These are phyloP conservation scores for Eupeodes latifasciatus DNA, from an alignment of 2,888 invertebrate genomes.

Conservation along the genomic window DNA sequence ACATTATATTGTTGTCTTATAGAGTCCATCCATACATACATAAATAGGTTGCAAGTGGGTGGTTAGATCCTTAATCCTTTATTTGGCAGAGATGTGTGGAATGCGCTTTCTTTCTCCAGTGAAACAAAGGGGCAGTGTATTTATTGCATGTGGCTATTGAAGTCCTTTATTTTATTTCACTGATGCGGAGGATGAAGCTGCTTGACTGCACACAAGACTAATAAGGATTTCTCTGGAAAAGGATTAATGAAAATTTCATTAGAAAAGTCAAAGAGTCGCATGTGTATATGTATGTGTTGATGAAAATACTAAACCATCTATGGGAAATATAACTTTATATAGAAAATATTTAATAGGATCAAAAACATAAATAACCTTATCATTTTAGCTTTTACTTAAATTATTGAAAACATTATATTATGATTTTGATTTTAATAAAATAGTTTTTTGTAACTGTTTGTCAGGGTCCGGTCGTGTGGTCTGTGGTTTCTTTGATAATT, in stretches of 20 bases:
- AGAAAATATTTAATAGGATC: too few species aligned
- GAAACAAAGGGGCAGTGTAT: slow-evolving; percentile 24
- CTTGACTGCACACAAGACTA: slow-evolving; percentile 63
- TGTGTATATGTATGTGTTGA: too few species aligned
- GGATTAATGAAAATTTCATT: slow-evolving; percentile 60
- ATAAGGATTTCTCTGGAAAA: slow-evolving; percentile 55
- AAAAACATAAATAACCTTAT: too few species aligned
- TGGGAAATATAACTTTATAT: too few species aligned
- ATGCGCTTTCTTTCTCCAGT: slow-evolving; percentile 4
- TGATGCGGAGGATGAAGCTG: slow-evolving; percentile 33
- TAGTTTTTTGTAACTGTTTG: too few species aligned
- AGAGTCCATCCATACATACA: background rate
- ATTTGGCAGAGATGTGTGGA: slow-evolving; percentile 29
- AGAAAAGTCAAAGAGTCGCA: too few species aligned
- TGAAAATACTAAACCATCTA: too few species aligned
- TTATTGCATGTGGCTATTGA: slow-evolving; percentile 67
- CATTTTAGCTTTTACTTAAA: too few species aligned
- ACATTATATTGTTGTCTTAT: slow-evolving; percentile 52
- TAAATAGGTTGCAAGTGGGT: background rate
- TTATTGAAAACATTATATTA: too few species aligned
- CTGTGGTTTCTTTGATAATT: too few species aligned
- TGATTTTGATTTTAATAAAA: too few species aligned
- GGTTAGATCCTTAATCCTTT: slow-evolving; percentile 50
- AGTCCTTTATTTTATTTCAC: slow-evolving; percentile 40
- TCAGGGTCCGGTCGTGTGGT: too few species aligned